Evolutionary conservation across 1,140 invertebrate genomes (phyloP).

Genomic region (Dinothrombium tinctorium): DNA sequence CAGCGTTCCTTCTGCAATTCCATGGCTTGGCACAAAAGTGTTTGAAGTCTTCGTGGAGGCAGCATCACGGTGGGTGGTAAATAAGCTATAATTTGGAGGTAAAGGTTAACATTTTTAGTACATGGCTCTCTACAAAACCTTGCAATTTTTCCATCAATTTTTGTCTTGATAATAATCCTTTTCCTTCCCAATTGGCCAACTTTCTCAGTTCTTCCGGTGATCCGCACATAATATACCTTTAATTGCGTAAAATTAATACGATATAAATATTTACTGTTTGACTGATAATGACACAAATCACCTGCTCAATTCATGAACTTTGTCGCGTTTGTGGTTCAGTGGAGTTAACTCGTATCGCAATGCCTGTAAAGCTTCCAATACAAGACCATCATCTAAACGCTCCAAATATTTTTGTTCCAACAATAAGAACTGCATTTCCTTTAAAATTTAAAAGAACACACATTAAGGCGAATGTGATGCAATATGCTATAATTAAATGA

Average conservation of each 20-base stretch:
- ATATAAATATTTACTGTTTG: too few species aligned
- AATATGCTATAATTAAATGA: too few species aligned
- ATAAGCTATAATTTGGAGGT: too few species aligned
- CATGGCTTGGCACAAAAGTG: conserved; percentile 67
- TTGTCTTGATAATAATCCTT: conserved; percentile 46
- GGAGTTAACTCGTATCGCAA: conserved; percentile 81
- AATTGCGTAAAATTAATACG: too few species aligned
- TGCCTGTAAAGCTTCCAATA: conserved; percentile 74
- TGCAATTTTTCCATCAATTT: conserved; percentile 69
- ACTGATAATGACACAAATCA: too few species aligned
- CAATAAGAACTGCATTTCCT: conserved; percentile 92
- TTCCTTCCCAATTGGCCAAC: conserved; percentile 45
- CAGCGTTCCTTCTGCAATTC: conserved; percentile 73
- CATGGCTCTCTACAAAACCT: too few species aligned
- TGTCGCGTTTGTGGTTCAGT: conserved; percentile 68
- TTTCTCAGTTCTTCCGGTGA: conserved; percentile 36
- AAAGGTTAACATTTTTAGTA: too few species aligned
- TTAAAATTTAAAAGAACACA: too few species aligned
- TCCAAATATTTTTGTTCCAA: conserved; percentile 93
- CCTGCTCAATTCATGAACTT: conserved; percentile 64
- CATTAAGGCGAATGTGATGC: too few species aligned
- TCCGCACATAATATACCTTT: conserved; percentile 80
- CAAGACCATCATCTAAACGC: conserved; percentile 66
- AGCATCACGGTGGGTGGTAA: conserved; percentile 85
- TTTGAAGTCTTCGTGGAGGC: conserved; percentile 57